Base-by-base conservation (phyloP, 1,140 invertebrate species). In the Magallana angulata region DNA sequence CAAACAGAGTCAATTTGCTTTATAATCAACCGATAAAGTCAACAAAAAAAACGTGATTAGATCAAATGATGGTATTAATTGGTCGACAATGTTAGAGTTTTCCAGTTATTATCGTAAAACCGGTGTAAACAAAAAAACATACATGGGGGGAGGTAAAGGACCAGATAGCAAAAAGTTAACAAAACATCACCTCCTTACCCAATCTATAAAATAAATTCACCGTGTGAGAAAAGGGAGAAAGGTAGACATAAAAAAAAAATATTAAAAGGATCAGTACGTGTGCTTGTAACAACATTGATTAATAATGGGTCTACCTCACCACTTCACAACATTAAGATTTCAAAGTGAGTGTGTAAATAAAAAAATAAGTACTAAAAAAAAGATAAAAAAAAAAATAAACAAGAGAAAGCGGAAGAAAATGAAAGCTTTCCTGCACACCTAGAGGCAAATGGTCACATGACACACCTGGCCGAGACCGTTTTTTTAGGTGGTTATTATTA, bases 391-490 rank as follows among this genome's bases (percentile, higher is more conserved):
- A 48, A 48, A 48, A 48, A 48, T 48, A 48, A 48, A 48, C 5
- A 48, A 48, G 36, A 48, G 36, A 82, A 82, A 82, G 57, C 57
- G 36, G 48, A 82, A 82, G 36, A 30, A 80, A 57, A 57, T 57
- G 18, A 82, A 82, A 82, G 81, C 81, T 82, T 82, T 58, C 81
- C 57, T 58, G 48, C 81, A 82, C 48, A 82, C 57, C 81, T 82
- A 82, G 7, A 82, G 81, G 81, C 81, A 30, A 48, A 24, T 57
- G 56, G 48, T 57, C 81, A 82, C 81, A 57, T 57, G 48, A 82
- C 48, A 57, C 48, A 58, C 48, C 48, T 57, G 57, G 48, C 57
- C 48, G 81, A 82, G 12, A 16, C 18, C 14, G 62, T 82, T 57
- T 24, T 24, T 24, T 82, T 82, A 3, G 48, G 81, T 82, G 36